Evolutionary conservation across 2,888 invertebrate genomes (phyloP).

Genomic region (Plutella xylostella): DNA sequence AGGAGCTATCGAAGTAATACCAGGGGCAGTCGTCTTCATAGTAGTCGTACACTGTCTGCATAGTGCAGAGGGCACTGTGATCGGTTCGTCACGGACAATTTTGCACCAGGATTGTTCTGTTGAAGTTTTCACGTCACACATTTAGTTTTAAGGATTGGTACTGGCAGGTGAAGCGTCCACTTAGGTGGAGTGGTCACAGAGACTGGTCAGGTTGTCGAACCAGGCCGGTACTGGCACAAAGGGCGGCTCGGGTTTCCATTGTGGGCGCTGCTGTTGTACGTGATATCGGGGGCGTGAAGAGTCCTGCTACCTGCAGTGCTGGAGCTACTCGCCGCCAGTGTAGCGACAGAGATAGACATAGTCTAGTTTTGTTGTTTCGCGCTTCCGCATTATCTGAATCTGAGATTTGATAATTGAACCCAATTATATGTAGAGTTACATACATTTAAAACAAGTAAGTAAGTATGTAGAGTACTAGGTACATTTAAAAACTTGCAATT

Average conservation of each 20-base stretch:
- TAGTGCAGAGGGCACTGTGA: slow-evolving; percentile 14
- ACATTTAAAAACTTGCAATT: too few relatives aligned
- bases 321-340: neutral
- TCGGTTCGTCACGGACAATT: neutral
- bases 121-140: slow-evolving; percentile 18
- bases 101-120: neutral
- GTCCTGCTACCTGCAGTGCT: slow-evolving; percentile 5
- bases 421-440: neutral
- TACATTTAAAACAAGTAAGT: neutral
- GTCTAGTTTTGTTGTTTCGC: neutral
- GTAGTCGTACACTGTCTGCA: slow-evolving; percentile 46
- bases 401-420: too few relatives aligned
- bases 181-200: slow-evolving; percentile 43
- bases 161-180: slow-evolving; percentile 44
- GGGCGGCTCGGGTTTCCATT: slow-evolving; percentile 38
- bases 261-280: slow-evolving; percentile 38
- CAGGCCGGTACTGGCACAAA: slow-evolving; percentile 40
- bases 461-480: neutral
- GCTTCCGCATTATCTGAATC: neutral
- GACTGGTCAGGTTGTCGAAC: slow-evolving; percentile 61
- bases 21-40: slow-evolving; percentile 62
- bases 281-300: slow-evolving; percentile 47
- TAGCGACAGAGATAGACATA: neutral
- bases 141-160: slow-evolving; percentile 29
- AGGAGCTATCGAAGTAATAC: slow-evolving; percentile 66